Percentiles rank a stretch among this genome's conserved stretches.
Conservation (phyloP, 2,797 vertebrate genomes). For the Anas bahamensis region DNA sequence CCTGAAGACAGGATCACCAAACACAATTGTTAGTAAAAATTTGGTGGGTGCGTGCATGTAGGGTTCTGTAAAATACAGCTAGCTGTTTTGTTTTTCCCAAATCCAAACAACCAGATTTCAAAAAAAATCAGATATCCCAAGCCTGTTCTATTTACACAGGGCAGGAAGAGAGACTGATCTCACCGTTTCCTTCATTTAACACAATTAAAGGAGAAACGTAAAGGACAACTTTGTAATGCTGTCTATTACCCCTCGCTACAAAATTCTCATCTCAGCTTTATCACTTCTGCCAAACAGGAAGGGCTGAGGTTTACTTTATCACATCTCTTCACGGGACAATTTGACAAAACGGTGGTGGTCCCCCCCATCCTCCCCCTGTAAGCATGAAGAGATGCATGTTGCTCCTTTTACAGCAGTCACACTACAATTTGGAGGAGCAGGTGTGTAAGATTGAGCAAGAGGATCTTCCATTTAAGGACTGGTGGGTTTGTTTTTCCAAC, state of each 20-base stretch:
- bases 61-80: background rate
- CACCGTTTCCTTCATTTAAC: background rate
- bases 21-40: background rate
- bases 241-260: background rate
- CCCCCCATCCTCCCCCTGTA: background rate
- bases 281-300: background rate
- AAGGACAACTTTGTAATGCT: background rate
- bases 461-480: background rate
- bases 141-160: background rate
- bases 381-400: background rate
- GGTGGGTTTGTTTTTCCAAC: background rate
- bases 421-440: background rate
- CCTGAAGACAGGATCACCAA: background rate
- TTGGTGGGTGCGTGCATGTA: background rate
- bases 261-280: background rate
- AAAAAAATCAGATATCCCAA: background rate
- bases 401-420: background rate
- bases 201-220: background rate
- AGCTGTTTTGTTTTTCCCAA: background rate
- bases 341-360: background rate
- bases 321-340: background rate
- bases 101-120: background rate
- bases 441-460: background rate
- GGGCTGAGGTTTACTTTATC: background rate
- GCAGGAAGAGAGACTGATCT: background rate